Evolutionary conservation across 2,888 invertebrate species (phyloP), one percentile per base, ranked within the genome.

Genomic region (Thecocarcelia acutangulata): DNA sequence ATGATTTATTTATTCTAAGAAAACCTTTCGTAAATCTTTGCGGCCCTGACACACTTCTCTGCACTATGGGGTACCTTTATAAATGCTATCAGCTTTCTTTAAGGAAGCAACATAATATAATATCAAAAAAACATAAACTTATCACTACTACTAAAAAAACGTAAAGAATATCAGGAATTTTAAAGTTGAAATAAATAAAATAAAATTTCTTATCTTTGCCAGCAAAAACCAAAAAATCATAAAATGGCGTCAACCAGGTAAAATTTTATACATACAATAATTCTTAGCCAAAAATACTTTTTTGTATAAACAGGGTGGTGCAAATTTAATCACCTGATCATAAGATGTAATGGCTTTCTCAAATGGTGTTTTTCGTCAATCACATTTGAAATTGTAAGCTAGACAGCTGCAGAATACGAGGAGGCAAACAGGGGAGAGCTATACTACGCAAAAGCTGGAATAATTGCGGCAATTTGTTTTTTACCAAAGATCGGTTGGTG

Each of bases 231-330:
- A 42, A 19, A 63, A 37, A 8, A 24, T 8, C n/a, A 40, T 17
- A 13, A 33, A 21, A 52, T 80, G 70, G 58, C 75, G 75, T 76
- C 80, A 75, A 63, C 12, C 64, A 59, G 56, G 64, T 64, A 58
- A 59, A 44, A 69, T n/a, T 40, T 33, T 42, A n/a, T 37, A 15
- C 28, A 52, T 21, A 58, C 13, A 54, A 50, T 42, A 17, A 5
- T 72, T 52, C 44, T 63, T 44, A 9, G 52, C n/a, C 33, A 59
- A 44, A 54, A 48, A 50, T 50, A 61, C 9, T 50, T 54, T 11
- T 46, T 58, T 70, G 9, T 33, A 6, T 33, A n/a, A n/a, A n/a
- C n/a, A n/a, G n/a, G n/a, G n/a, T n/a, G n/a, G n/a, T n/a, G n/a
- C n/a, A n/a, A n/a, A n/a, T n/a, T n/a, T n/a, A n/a, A n/a, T n/a